Evolutionary conservation across 2,113 vertebrate genomes (phyloP).

Genomic region (Cheirogaleus medius): DNA sequence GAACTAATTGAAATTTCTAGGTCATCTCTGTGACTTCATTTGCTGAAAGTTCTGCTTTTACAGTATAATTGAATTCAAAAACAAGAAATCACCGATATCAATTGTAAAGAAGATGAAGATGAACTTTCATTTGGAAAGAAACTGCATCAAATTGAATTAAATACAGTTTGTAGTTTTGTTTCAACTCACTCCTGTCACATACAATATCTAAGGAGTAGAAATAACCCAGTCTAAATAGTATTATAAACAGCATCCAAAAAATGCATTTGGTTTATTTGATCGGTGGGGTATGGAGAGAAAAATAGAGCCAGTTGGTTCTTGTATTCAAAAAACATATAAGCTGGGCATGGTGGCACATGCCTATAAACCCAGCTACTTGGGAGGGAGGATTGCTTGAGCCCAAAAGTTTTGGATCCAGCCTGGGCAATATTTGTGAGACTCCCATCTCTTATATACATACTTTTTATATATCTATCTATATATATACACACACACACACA

Average conservation of each 20-base stretch:
- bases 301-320: neutral
- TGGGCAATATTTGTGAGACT: too few species aligned
- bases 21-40: neutral
- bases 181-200: neutral
- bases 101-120: conserved; percentile 4
- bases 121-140: conserved; percentile 30
- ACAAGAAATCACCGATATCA: neutral
- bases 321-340: neutral
- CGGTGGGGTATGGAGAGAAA: neutral
- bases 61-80: conserved; percentile 30
- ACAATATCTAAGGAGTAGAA: neutral
- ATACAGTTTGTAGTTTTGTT: conserved; percentile 34
- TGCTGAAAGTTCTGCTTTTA: conserved; percentile 10
- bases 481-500: too few species aligned
- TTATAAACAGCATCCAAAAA: neutral
- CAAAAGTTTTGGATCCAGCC: too few species aligned
- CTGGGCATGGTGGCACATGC: too few species aligned
- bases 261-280: conserved; percentile 1
- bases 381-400: too few species aligned
- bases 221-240: neutral
- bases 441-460: too few species aligned
- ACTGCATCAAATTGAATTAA: conserved; percentile 32
- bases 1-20: neutral
- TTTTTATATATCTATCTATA: too few species aligned
- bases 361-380: too few species aligned